Conservation (phyloP, 2,113 vertebrate genomes). For the Nothobranchius furzeri region DNA sequence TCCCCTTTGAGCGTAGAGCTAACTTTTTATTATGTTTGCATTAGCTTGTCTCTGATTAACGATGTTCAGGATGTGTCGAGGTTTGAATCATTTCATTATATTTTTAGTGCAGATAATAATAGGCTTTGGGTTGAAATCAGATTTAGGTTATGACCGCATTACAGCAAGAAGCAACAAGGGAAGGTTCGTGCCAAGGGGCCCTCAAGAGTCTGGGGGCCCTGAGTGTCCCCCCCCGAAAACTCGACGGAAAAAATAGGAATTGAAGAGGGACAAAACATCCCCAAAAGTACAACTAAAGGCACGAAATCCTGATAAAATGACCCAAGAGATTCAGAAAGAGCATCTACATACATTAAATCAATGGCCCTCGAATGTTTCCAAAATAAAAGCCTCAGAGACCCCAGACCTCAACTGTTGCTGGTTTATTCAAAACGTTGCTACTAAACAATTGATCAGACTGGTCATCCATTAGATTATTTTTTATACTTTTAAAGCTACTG, state of each 20-base stretch:
- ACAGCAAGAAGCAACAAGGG: background rate
- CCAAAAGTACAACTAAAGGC: background rate
- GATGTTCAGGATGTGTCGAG: background rate
- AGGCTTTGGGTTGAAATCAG: constrained; percentile 37
- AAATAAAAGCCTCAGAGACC: too few species aligned
- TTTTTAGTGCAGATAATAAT: constrained; percentile 12
- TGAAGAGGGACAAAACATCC: background rate
- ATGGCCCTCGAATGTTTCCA: too few species aligned
- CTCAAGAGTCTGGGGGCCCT: background rate
- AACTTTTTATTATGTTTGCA: constrained; percentile 2
- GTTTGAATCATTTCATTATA: constrained; percentile 15
- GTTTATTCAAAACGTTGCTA: too few species aligned
- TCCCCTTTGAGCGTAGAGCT: constrained; percentile 9
- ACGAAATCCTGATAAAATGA: too few species aligned
- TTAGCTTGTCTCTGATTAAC: background rate
- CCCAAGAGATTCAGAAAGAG: too few species aligned
- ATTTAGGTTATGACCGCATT: constrained; percentile 2
- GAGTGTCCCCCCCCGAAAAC: background rate
- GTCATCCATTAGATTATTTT: too few species aligned
- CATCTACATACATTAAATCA: too few species aligned
- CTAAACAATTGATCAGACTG: too few species aligned
- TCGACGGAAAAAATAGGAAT: background rate
- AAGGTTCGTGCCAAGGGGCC: background rate
- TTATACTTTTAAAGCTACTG: too few species aligned
- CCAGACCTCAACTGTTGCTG: too few species aligned